phyloP scores from a whole-genome alignment of 2,113 vertebrate species.

The Trogon surrucura region DNA sequence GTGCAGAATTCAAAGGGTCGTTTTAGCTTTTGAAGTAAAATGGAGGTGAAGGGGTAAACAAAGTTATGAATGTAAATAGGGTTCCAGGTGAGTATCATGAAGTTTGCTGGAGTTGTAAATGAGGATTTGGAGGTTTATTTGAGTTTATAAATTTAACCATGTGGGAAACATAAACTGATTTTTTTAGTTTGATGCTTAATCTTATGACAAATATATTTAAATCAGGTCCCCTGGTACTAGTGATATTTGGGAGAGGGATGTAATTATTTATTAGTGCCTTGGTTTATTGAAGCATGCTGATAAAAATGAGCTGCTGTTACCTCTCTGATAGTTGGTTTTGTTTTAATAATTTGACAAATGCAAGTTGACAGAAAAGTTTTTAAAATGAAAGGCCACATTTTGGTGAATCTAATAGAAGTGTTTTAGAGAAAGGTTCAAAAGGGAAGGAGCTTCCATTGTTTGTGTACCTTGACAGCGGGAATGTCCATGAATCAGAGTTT shows the following conservation, averaged over 20 bases:
- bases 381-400: not conserved
- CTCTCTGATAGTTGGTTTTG: not conserved
- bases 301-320: not conserved
- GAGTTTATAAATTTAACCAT: not conserved
- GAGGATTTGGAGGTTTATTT: not conserved
- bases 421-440: not conserved
- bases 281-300: constrained; percentile 11
- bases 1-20: not conserved
- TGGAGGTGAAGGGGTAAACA: not conserved
- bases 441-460: not conserved
- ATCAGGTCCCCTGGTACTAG: not conserved
- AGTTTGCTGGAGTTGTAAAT: not conserved
- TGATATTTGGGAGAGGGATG: not conserved
- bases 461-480: not conserved
- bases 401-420: not conserved
- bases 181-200: not conserved
- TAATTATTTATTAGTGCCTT: constrained; percentile 55
- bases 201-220: constrained; percentile 1
- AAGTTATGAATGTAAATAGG: not conserved
- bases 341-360: not conserved
- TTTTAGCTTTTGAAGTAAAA: not conserved
- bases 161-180: not conserved
- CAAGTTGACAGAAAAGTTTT: not conserved
- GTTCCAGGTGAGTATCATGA: not conserved
- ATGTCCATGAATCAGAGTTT: not conserved